Conservation (phyloP, 2,797 vertebrate genomes). For the Choloepus didactylus region DNA sequence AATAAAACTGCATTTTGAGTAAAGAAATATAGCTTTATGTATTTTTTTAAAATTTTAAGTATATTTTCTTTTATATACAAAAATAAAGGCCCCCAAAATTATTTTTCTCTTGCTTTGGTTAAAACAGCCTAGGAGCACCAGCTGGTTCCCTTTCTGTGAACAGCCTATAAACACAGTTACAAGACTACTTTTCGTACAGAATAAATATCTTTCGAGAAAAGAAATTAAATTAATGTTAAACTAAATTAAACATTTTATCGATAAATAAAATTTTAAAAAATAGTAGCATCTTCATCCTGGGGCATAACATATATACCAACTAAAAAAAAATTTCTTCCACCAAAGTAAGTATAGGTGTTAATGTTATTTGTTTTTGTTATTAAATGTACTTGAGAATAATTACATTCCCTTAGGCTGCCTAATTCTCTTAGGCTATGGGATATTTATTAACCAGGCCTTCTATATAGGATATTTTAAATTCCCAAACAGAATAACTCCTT, state of each 20-base stretch:
- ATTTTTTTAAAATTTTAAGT: neutral
- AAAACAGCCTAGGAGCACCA: conserved; percentile 68
- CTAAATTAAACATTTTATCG: conserved; percentile 75
- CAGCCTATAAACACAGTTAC: conserved; percentile 64
- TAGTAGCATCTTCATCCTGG: conserved; percentile 62
- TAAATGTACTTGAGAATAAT: conserved; percentile 24
- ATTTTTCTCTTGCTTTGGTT: conserved; percentile 77
- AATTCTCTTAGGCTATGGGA: neutral
- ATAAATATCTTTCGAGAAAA: conserved; percentile 70
- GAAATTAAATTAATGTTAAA: conserved; percentile 75
- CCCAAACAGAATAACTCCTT: neutral
- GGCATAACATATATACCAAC: conserved; percentile 63
- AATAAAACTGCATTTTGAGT: conserved; percentile 26
- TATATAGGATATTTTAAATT: neutral
- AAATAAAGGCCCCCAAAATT: conserved; percentile 67
- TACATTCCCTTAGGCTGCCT: neutral
- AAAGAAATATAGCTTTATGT: conserved; percentile 49
- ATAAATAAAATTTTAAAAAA: conserved; percentile 79
- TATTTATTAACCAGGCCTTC: neutral
- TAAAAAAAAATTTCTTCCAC: conserved; percentile 82
- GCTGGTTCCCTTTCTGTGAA: conserved; percentile 20
- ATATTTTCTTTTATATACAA: conserved; percentile 78
- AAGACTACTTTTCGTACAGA: conserved; percentile 71
- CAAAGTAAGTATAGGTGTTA: conserved; percentile 86
- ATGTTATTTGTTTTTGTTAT: conserved; percentile 66